These are phyloP conservation scores for Hypomesus transpacificus DNA, from an alignment of 2,113 vertebrate species.

Conservation along the genomic window DNA sequence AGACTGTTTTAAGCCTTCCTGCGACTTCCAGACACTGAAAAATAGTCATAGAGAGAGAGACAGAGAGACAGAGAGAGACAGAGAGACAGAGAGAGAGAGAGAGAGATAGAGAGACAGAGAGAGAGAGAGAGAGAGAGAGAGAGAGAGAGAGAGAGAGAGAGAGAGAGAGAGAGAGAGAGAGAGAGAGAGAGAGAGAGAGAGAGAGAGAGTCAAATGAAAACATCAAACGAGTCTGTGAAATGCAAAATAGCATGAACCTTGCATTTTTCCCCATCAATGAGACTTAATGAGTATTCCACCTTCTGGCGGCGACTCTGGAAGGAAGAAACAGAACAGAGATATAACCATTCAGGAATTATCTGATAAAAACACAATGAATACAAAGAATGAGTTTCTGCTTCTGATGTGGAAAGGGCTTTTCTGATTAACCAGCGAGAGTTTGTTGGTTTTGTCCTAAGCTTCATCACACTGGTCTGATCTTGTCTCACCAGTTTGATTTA, in stretches of 20 bases:
- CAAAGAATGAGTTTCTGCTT: constrained; percentile 20
- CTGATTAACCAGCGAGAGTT: constrained; percentile 8
- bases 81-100: constrained; percentile 22
- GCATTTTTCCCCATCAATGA: constrained; percentile 53
- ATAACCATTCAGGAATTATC: constrained; percentile 35
- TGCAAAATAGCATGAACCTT: constrained; percentile 62
- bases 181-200: constrained; percentile 16
- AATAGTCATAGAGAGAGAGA: constrained; percentile 14
- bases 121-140: constrained; percentile 11
- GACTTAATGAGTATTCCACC: constrained; percentile 62
- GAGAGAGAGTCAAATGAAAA: constrained; percentile 52
- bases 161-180: not conserved
- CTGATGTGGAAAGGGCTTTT: constrained; percentile 34
- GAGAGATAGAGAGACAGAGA: constrained; percentile 24
- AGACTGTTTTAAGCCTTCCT: constrained; percentile 68
- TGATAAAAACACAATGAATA: constrained; percentile 27
- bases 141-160: not conserved
- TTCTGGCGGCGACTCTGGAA: constrained; percentile 40
- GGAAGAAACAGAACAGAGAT: constrained; percentile 44
- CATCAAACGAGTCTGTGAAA: constrained; percentile 64
- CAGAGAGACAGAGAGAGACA: constrained; percentile 13
- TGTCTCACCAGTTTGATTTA: not conserved
- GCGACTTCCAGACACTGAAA: constrained; percentile 46
- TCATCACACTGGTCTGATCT: constrained; percentile 18
- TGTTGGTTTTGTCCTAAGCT: constrained; percentile 22